Evolutionary conservation across 2,888 invertebrate genomes (phyloP), one percentile per base, ranked within the genome.

Genomic region (Lepetodrilus schrolli): DNA sequence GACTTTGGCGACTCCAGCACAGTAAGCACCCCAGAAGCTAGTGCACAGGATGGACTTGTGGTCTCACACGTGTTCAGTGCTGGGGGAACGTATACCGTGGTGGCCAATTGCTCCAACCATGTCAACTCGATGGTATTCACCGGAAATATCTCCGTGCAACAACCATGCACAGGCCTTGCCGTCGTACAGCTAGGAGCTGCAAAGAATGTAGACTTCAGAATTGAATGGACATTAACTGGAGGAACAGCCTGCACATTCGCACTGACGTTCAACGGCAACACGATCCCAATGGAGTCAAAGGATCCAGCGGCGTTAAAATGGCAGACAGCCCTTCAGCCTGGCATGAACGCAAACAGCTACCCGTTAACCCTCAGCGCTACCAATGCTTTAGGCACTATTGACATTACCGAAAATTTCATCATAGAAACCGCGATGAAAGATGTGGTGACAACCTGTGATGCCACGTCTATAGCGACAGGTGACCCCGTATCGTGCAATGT

Each of bases 131-230:
- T 30, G 2, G 48, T 72, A 1, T 20, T 13, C 5, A 21, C 49
- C 0, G 17, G 77, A 20, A 69, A 20, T 5, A 77, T 79, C 10
- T 36, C 37, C 7, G 85, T 86, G 17, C 78, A 85, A 43, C 84
- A 85, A 68, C 79, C 77, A 8, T 85, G 88, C 43, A 78, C 78
- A 4, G 82, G 82, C 4, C 76, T 86, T 4, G 66, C 73, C 10
- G 73, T 88, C 68, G 30, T 74, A 10, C 80, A 74, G 7, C 36
- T 51, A 3, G 86, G 85, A 0, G 85, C 84, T 2, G 72, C 78
- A 23, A 74, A 73, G 23, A 68, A 75, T 7, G 65, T 58, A 5
- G 10, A 34, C 8, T 84, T 80, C 51, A 69, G 48, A 13, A 73
- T 86, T 1, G 66, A 76, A 5, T 80, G 83, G 71, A 58, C 72